Evolutionary conservation across 1,140 invertebrate genomes (phyloP).

Genomic region (Cotesia typhae): DNA sequence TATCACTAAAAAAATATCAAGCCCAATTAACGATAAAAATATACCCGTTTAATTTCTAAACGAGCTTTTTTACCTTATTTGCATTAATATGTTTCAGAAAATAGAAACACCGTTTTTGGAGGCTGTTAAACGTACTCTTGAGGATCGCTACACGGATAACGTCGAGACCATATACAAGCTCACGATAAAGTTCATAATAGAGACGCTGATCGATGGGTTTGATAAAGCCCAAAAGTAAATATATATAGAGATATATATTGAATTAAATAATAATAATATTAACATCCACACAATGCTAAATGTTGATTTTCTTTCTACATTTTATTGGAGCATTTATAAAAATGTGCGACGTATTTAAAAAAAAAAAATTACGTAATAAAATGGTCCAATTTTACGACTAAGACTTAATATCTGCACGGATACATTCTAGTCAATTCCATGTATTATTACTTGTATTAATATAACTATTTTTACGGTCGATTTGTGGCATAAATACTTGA

Average conservation of each 20-base stretch:
- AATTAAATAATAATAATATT: no score
- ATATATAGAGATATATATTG: background rate
- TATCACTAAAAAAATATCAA: no score
- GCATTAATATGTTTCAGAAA: conserved; percentile 76
- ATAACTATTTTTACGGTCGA: conserved; percentile 22
- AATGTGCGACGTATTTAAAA: background rate
- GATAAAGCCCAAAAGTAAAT: conserved; percentile 65
- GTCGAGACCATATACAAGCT: conserved; percentile 91
- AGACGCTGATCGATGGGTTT: conserved; percentile 84
- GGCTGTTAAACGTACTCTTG: conserved; percentile 84
- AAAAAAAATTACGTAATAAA: conserved; percentile 6
- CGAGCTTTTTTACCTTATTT: background rate
- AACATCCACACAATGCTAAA: background rate
- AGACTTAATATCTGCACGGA: background rate
- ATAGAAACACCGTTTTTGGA: conserved; percentile 89
- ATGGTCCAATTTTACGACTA: conserved; percentile 1
- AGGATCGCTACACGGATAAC: conserved; percentile 89
- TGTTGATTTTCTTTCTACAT: background rate
- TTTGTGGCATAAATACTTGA: background rate
- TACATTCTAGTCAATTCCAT: conserved; percentile 28
- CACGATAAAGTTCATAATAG: conserved; percentile 90
- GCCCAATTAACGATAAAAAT: no score
- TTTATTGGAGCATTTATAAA: no score
- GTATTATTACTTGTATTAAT: conserved; percentile 23
- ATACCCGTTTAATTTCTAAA: no score